Evolutionary conservation across 2,113 vertebrate species (phyloP).

Genomic region (Nycticorax nycticorax): DNA sequence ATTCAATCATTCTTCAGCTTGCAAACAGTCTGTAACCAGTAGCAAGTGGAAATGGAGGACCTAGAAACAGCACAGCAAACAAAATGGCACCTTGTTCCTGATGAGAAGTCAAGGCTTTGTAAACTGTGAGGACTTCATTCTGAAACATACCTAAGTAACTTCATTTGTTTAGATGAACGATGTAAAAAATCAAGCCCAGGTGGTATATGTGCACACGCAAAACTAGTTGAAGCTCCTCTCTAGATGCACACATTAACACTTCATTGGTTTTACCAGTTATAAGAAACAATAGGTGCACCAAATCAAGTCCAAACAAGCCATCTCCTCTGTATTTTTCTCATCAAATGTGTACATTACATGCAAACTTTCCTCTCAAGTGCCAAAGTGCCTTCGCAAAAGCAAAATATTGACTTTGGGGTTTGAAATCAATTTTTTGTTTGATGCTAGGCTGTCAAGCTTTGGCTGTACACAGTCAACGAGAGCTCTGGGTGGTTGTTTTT

Average conservation of each 20-base stretch:
- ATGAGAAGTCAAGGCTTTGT: background rate
- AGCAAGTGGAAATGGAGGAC: background rate
- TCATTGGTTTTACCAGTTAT: background rate
- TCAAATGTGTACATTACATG: slow-evolving; percentile 26
- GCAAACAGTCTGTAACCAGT: background rate
- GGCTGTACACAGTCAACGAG: background rate
- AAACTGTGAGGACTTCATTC: background rate
- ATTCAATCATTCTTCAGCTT: background rate
- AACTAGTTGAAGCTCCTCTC: background rate
- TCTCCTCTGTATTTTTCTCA: background rate
- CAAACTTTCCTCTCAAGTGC: slow-evolving; percentile 44
- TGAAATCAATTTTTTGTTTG: slow-evolving; percentile 57
- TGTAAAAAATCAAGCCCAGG: background rate
- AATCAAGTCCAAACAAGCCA: background rate
- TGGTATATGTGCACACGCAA: background rate
- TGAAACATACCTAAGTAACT: background rate
- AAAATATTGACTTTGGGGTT: slow-evolving; percentile 58
- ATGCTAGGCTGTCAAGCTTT: slow-evolving; percentile 35
- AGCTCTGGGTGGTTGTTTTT: slow-evolving; percentile 19
- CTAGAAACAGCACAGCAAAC: background rate
- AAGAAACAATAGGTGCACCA: background rate
- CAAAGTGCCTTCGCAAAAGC: slow-evolving; percentile 49
- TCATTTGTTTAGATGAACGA: background rate
- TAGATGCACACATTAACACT: background rate
- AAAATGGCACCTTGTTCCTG: background rate